A percentile compares a stretch with the other conserved stretches of the same genome.
phyloP scores from a whole-genome alignment of 2,888 invertebrate genomes.

The Yponomeuta sedellus region DNA sequence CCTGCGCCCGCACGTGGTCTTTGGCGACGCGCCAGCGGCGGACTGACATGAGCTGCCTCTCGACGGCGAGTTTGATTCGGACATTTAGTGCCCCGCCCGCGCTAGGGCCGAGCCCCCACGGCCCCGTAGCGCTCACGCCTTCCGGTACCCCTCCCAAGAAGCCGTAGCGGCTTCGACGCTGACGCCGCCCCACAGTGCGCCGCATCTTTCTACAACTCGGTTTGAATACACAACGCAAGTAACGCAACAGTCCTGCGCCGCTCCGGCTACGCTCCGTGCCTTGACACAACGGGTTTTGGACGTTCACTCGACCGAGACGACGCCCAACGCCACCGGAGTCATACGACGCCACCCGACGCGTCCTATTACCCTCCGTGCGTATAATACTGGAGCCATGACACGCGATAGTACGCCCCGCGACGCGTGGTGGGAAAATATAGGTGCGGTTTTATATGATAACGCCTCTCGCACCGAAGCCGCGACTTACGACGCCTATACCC shows the following conservation, averaged over 20 bases:
- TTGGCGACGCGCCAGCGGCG: conserved; percentile 21
- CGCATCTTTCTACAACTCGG: too few relatives aligned
- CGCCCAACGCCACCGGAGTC: too few relatives aligned
- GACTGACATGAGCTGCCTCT: conserved; percentile 1
- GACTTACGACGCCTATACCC: too few relatives aligned
- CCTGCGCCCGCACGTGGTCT: conserved; percentile 27
- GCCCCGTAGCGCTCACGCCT: not conserved
- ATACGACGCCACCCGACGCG: too few relatives aligned
- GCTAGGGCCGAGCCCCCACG: not conserved
- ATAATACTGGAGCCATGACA: not conserved
- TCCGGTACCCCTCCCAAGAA: too few relatives aligned
- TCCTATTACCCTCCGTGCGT: not conserved
- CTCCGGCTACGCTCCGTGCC: too few relatives aligned
- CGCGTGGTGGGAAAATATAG: not conserved
- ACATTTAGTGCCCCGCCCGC: not conserved
- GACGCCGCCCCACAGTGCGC: too few relatives aligned
- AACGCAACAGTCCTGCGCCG: too few relatives aligned
- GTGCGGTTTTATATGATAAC: not conserved
- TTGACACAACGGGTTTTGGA: too few relatives aligned
- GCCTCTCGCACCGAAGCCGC: not conserved
- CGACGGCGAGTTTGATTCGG: not conserved
- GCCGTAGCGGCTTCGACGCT: too few relatives aligned
- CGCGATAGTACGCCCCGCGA: not conserved
- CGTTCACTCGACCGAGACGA: too few relatives aligned
- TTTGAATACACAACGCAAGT: too few relatives aligned